These are phyloP conservation scores for Hippopotamyrus pictus DNA, from an alignment of 2,797 vertebrate genomes.

Conservation along the genomic window DNA sequence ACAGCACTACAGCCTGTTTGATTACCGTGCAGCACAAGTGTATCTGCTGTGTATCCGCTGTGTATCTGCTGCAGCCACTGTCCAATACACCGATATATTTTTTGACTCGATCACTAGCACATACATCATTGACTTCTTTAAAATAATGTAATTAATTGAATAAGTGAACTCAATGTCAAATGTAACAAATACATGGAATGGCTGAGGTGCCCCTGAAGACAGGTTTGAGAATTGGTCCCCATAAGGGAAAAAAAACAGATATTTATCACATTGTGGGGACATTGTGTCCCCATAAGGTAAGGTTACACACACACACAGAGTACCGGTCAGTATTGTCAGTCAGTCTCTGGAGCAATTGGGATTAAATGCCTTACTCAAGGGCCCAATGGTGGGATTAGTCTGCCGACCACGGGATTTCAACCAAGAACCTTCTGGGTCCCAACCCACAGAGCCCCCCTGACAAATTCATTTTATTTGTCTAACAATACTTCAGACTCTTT, in stretches of 20 bases:
- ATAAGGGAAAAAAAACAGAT: no score
- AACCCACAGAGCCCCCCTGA: neutral
- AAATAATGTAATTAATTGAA: neutral
- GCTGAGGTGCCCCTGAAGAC: neutral
- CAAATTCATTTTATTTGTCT: neutral
- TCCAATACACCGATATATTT: neutral
- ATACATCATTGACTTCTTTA: neutral
- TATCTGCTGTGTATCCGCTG: slow-evolving; percentile 26
- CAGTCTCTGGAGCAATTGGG: neutral
- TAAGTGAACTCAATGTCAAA: neutral
- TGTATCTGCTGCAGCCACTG: neutral
- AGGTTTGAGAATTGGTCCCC: neutral
- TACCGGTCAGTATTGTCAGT: neutral
- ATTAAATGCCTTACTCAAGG: neutral
- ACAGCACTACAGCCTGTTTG: no score
- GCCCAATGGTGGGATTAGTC: neutral
- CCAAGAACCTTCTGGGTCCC: neutral
- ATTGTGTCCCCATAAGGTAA: no score
- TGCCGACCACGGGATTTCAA: neutral
- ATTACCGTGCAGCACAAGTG: slow-evolving; percentile 42
- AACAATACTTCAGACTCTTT: neutral
- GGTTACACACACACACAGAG: neutral
- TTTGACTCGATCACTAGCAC: neutral
- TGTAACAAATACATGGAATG: neutral
- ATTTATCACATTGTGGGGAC: no score